Conservation (phyloP, 2,113 vertebrate species). For the Symphodus melops region DNA sequence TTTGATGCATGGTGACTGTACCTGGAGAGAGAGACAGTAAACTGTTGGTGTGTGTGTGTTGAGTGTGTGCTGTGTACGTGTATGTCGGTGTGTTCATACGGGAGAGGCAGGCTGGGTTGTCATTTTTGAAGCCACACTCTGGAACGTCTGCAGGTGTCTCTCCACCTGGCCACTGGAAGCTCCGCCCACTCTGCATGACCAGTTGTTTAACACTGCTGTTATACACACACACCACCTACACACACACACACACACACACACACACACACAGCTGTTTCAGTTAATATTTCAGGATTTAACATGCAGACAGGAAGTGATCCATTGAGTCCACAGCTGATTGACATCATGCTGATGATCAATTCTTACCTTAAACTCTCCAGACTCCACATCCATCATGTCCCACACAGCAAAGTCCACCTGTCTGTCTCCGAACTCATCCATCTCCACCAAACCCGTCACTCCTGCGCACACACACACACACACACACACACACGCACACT, state of each 20-base stretch:
- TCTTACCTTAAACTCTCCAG: conserved; percentile 87
- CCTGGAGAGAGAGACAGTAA: conserved; percentile 68
- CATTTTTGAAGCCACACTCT: conserved; percentile 89
- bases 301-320: not conserved
- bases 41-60: not conserved
- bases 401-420: conserved; percentile 92
- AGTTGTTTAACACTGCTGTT: conserved; percentile 87
- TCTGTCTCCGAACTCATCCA: conserved; percentile 89
- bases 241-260: conserved; percentile 37
- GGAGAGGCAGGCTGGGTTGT: conserved; percentile 83
- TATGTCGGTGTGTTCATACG: conserved; percentile 70
- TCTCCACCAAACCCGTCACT: conserved; percentile 86
- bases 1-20: conserved; percentile 87
- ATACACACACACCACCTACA: conserved; percentile 88
- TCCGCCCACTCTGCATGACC: conserved; percentile 74
- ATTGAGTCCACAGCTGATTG: not conserved
- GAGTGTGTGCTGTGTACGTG: not conserved
- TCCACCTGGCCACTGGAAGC: conserved; percentile 88
- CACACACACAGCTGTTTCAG: not conserved
- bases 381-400: conserved; percentile 86
- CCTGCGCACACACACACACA: conserved; percentile 73
- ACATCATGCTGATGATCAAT: not conserved
- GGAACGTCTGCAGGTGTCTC: conserved; percentile 86
- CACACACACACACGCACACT: not conserved
- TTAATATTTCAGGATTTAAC: not conserved